Percentiles rank a stretch among this genome's conserved stretches.
Conservation (phyloP, 2,113 vertebrate genomes). For the Etheostoma spectabile region DNA sequence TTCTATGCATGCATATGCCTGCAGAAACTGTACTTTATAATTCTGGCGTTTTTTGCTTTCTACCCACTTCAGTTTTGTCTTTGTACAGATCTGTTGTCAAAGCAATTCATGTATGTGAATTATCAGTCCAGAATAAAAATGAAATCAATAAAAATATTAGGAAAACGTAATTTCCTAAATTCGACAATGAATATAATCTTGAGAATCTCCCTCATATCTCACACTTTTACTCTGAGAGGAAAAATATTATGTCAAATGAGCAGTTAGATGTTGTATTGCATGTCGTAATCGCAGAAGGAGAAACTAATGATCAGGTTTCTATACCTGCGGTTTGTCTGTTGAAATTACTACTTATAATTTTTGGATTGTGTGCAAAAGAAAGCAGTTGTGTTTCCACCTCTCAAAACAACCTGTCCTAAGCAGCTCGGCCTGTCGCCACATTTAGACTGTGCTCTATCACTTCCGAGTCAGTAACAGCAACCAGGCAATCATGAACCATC, state of each 20-base stretch:
- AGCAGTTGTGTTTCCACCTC: conserved; percentile 8
- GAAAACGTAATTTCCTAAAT: background rate
- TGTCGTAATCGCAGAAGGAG: background rate
- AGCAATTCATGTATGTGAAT: background rate
- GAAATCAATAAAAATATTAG: background rate
- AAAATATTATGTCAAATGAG: background rate
- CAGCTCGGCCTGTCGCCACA: background rate
- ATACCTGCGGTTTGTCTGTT: background rate
- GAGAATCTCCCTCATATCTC: background rate
- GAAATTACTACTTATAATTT: background rate
- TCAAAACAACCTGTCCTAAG: background rate
- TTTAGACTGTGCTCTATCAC: conserved; percentile 5
- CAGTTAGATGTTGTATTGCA: background rate
- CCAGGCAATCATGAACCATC: background rate
- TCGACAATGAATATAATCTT: background rate
- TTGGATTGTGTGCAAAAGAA: conserved; percentile 2
- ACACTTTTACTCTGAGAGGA: background rate
- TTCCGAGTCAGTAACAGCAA: conserved; percentile 15
- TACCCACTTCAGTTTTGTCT: too few relatives aligned
- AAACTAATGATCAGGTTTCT: too few relatives aligned
- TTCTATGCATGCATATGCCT: too few relatives aligned
- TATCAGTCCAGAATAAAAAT: background rate
- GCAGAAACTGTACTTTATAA: too few relatives aligned
- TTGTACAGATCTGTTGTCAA: background rate
- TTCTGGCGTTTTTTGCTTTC: too few relatives aligned